Evolutionary conservation across 1,140 invertebrate species (phyloP), one percentile per base, ranked within the genome.

Genomic region (Lepidurus arcticus): DNA sequence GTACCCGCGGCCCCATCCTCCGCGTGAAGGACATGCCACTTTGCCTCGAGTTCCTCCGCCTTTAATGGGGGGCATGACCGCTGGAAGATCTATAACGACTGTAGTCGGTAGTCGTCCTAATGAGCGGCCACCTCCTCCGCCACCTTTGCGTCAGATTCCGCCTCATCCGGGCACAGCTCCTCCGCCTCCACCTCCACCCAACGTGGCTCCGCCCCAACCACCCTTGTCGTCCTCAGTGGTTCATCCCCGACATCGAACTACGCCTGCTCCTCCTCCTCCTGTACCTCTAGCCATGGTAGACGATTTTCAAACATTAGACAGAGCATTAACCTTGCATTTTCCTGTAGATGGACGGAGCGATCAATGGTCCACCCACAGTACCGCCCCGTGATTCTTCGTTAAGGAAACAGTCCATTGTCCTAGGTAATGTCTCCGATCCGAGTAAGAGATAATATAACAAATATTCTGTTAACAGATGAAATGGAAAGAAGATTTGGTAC

Each of bases 41-140:
- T 65, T 65, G 13, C 53, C 53, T 65, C 53, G 53, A 65, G 53
- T 65, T n/a, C 53, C 53, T 65, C 53, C 53, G 13, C 53, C 53
- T 65, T 7, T 21, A 9, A 13, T 21, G 21, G 53, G 53, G 3
- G 9, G 8, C 53, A 65, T 34, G 34, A 34, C 34, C 34, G 34
- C 34, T 34, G 34, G 34, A 34, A 34, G 21, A 21, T 16, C 6
- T 11, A 9, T 21, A 16, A 7, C 53, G 16, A 7, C 9, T 11
- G 53, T 16, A 7, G 21, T 65, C 53, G 21, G 53, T 65, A 65
- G 53, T 16, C 53, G 53, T 7, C 53, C 53, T 65, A 65, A 65
- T 65, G 53, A 65, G 53, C 53, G 53, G 21, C 53, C 53, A 21
- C 53, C 53, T n/a, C 53, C 53, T 65, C 53, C 53, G 8, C 53